A percentile compares a stretch with the other conserved stretches of the same genome.
Conservation (phyloP, 2,113 vertebrate genomes). For the Heliornis fulica region DNA sequence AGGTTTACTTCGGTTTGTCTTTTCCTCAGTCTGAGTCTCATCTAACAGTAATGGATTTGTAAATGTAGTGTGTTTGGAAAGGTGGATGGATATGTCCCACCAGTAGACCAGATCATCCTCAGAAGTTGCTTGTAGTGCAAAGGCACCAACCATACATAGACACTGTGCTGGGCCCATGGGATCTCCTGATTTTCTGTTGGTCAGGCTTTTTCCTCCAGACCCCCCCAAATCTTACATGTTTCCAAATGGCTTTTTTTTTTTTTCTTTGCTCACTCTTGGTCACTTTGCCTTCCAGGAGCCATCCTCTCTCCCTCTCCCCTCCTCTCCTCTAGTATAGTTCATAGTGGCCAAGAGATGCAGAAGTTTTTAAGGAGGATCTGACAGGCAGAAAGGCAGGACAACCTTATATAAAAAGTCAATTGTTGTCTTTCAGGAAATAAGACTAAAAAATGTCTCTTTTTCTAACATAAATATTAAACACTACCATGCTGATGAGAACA, state of each 20-base stretch:
- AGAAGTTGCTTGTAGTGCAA: background rate
- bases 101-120: background rate
- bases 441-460: background rate
- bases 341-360: background rate
- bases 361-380: background rate
- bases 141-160: background rate
- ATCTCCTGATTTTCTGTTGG: background rate
- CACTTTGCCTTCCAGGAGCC: background rate
- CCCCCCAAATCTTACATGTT: background rate
- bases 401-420: background rate
- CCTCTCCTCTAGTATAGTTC: rapidly evolving
- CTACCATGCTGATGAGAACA: background rate
- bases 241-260: background rate
- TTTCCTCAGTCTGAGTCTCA: background rate
- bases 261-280: too few species aligned
- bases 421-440: background rate
- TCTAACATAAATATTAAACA: background rate
- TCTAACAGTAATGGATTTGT: background rate
- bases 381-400: background rate
- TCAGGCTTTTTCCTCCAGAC: background rate
- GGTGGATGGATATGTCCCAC: background rate
- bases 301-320: background rate
- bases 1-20: background rate
- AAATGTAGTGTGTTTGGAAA: background rate
- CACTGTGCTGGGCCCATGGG: rapidly evolving